Conservation (phyloP, 1,140 invertebrate genomes). For the Polypedilum pembai region DNA sequence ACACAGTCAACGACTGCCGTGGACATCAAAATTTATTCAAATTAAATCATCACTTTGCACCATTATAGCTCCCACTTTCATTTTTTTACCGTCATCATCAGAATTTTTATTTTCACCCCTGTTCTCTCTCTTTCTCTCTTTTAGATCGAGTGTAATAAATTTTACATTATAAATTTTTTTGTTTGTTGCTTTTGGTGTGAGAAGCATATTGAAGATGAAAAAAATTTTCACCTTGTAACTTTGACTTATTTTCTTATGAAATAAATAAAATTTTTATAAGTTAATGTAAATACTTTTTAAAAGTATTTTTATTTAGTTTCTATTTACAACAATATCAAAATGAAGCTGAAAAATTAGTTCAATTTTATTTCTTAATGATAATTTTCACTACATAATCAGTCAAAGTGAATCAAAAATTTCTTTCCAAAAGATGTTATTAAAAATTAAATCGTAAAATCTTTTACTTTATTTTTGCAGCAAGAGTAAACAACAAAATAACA, state of each 20-base stretch:
- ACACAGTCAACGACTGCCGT: neutral
- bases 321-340: too few species aligned
- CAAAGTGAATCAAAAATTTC: too few species aligned
- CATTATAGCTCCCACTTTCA: neutral
- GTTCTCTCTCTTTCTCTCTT: neutral
- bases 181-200: too few species aligned
- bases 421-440: neutral
- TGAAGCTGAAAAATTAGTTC: too few species aligned
- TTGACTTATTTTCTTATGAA: too few species aligned
- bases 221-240: too few species aligned
- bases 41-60: slow-evolving; percentile 2
- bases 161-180: neutral
- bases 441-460: slow-evolving; percentile 8
- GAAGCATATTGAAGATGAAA: too few species aligned
- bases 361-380: too few species aligned
- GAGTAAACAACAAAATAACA: neutral
- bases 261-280: too few species aligned
- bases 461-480: neutral
- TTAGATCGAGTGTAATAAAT: neutral
- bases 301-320: too few species aligned
- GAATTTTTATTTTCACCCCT: neutral
- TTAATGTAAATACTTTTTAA: too few species aligned
- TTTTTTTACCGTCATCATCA: neutral
- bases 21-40: slow-evolving; percentile 13
- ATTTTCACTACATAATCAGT: too few species aligned